A percentile compares a stretch with the other conserved stretches of the same genome.
phyloP scores from a whole-genome alignment of 2,797 vertebrate species.

The Melanotaenia parkinsoni region DNA sequence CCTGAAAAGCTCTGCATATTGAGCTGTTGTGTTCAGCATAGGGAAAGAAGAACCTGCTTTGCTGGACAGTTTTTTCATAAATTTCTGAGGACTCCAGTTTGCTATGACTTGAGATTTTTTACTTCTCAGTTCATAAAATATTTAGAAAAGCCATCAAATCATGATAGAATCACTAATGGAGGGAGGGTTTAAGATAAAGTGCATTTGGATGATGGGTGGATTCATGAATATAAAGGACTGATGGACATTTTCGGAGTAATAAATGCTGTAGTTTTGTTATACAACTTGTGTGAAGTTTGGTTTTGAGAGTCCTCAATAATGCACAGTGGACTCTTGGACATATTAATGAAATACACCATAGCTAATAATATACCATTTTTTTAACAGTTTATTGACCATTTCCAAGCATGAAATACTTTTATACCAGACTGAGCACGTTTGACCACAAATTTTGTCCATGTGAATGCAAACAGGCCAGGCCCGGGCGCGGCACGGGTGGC shows the following conservation, averaged over 20 bases:
- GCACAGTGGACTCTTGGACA: background rate
- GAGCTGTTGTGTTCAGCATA: slow-evolving; percentile 21
- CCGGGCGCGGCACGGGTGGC: too few relatives aligned
- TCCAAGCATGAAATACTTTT: too few relatives aligned
- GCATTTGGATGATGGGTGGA: background rate
- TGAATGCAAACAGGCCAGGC: too few relatives aligned
- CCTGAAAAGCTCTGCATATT: slow-evolving; percentile 32
- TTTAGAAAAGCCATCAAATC: slow-evolving; percentile 5
- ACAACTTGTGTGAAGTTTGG: background rate
- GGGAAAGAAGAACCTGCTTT: slow-evolving; percentile 23
- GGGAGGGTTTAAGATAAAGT: background rate
- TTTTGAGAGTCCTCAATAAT: background rate
- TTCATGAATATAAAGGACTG: background rate
- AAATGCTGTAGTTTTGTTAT: too few relatives aligned
- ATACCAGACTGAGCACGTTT: too few relatives aligned
- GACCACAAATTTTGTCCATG: too few relatives aligned
- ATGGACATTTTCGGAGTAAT: background rate
- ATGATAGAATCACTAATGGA: background rate
- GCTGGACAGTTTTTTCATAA: slow-evolving; percentile 17
- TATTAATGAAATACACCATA: too few relatives aligned
- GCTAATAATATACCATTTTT: too few relatives aligned
- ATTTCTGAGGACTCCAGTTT: slow-evolving; percentile 12
- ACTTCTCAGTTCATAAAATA: background rate
- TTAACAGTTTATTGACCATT: too few relatives aligned
- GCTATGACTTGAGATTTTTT: background rate